These are phyloP conservation scores for Drosophila lowei DNA, from an alignment of 1,140 invertebrate species.

Conservation along the genomic window DNA sequence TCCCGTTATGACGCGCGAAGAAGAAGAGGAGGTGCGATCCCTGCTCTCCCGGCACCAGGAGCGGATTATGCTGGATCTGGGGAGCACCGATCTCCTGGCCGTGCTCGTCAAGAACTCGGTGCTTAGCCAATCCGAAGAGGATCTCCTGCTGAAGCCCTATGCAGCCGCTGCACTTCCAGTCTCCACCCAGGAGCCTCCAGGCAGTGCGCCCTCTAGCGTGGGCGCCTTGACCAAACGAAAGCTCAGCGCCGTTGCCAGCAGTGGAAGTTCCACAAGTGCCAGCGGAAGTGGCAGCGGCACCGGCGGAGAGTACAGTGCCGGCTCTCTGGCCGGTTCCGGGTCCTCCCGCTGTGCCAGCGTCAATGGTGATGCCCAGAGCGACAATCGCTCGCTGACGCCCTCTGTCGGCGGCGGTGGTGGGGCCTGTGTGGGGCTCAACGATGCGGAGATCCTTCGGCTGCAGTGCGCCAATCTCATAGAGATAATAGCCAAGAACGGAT, in stretches of 20 bases:
- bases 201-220: conserved; percentile 66
- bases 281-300: conserved; percentile 60
- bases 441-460: conserved; percentile 70
- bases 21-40: conserved; percentile 82
- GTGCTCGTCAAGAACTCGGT: conserved; percentile 82
- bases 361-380: conserved; percentile 70
- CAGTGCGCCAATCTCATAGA: conserved; percentile 84
- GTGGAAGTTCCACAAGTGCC: conserved; percentile 51
- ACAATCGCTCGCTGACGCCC: conserved; percentile 76
- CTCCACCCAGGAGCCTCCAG: conserved; percentile 35
- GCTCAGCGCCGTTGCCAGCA: conserved; percentile 71
- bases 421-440: conserved; percentile 43
- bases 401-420: conserved; percentile 51
- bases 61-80: conserved; percentile 78
- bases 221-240: conserved; percentile 66
- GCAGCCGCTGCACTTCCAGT: conserved; percentile 26
- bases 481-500: conserved; percentile 84
- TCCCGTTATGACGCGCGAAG: conserved; percentile 75
- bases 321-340: conserved; percentile 45
- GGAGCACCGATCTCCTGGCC: conserved; percentile 74
- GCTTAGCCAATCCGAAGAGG: conserved; percentile 75
- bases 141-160: conserved; percentile 71
- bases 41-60: conserved; percentile 77
- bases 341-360: conserved; percentile 75
- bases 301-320: conserved; percentile 60